Evolutionary conservation across 2,888 invertebrate species (phyloP).

Genomic region (Nymphalis urticae): DNA sequence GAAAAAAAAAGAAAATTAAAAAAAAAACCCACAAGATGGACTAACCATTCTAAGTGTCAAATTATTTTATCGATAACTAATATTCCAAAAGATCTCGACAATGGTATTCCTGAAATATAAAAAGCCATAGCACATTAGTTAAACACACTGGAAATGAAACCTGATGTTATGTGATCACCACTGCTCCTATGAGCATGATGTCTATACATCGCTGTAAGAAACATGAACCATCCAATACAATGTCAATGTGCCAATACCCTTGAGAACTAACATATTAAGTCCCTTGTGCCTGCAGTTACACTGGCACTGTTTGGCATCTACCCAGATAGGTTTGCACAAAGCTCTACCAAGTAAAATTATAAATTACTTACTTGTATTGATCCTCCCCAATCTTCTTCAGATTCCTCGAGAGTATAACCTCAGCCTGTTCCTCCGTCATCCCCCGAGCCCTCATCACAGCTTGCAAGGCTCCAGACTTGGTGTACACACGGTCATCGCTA

Average conservation of each 20-base stretch:
- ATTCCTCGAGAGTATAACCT: slow-evolving; percentile 71
- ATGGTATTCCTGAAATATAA: slow-evolving; percentile 50
- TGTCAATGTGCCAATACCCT: no score
- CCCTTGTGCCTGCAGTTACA: no score
- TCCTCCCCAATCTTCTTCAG: slow-evolving; percentile 64
- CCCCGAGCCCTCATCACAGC: slow-evolving; percentile 67
- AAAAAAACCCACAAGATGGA: background rate
- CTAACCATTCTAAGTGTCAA: slow-evolving; percentile 57
- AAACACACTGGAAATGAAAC: background rate
- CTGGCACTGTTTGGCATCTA: no score
- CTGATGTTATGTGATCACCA: no score
- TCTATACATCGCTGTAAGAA: no score
- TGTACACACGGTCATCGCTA: slow-evolving; percentile 45
- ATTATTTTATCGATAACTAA: slow-evolving; percentile 56
- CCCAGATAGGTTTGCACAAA: no score
- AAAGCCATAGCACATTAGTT: no score
- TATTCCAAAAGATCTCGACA: slow-evolving; percentile 65
- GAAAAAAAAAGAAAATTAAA: slow-evolving; percentile 35
- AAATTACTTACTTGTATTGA: slow-evolving; percentile 59
- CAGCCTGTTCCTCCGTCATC: slow-evolving; percentile 70
- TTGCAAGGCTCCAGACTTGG: slow-evolving; percentile 56
- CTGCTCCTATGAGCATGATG: no score
- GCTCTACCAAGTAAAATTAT: no score
- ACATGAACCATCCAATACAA: no score
- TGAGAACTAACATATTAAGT: no score